Evolutionary conservation across 2,797 vertebrate genomes (phyloP).

Genomic region (Oryzias dopingdopingensis): DNA sequence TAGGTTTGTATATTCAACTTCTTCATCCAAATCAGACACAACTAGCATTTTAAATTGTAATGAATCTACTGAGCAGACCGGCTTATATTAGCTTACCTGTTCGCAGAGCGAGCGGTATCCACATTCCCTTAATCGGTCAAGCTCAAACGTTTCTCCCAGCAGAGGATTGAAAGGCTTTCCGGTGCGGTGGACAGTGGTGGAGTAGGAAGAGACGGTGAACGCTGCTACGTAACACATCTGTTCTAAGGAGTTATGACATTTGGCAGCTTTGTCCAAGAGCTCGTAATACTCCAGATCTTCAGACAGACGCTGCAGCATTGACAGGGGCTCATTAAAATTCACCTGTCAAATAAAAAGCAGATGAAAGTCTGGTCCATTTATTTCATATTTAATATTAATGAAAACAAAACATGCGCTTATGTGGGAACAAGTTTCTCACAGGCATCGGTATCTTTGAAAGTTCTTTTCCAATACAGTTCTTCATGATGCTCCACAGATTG

Average conservation of each 20-base stretch:
- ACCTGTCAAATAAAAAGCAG: conserved; percentile 72
- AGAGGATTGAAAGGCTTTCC: conserved; percentile 97
- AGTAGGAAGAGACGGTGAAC: conserved; percentile 95
- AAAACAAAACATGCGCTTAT: background rate
- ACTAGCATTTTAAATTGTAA: no score
- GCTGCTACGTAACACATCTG: conserved; percentile 95
- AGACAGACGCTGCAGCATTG: conserved; percentile 93
- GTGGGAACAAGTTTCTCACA: conserved; percentile 66
- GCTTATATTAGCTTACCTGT: conserved; percentile 76
- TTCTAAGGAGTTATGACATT: conserved; percentile 88
- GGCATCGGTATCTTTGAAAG: conserved; percentile 97
- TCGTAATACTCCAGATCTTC: conserved; percentile 96
- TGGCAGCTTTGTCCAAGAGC: conserved; percentile 88
- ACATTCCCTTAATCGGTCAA: conserved; percentile 87
- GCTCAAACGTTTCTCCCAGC: conserved; percentile 93
- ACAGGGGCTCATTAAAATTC: conserved; percentile 95
- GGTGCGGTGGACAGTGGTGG: conserved; percentile 93
- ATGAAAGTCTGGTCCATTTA: conserved; percentile 14
- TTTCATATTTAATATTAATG: background rate
- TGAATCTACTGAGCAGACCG: background rate
- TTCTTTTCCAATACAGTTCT: conserved; percentile 96
- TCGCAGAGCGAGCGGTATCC: conserved; percentile 94
- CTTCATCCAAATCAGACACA: no score
- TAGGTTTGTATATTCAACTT: no score
- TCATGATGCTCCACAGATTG: conserved; percentile 97